Base-by-base conservation (phyloP, 2,797 vertebrate genomes). In the Channa striata region DNA sequence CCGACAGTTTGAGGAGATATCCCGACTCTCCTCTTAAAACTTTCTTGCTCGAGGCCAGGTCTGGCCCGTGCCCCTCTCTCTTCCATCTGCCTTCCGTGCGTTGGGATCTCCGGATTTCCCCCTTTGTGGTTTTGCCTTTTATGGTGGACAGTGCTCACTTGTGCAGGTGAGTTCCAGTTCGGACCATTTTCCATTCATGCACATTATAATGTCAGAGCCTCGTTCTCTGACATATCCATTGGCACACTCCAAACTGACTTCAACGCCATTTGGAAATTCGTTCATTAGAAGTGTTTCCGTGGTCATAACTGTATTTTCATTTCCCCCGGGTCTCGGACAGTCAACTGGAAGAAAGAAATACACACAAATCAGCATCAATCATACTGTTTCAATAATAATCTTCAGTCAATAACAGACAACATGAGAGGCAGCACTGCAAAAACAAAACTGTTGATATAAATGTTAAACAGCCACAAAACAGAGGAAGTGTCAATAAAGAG, bases 141-240 rank as follows among this genome's bases (percentile, higher is more conserved):
- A 23, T 40, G 21, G 43, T 7, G 14, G 9, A 21, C 3, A 25
- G 16, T 46, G 71, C 86, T 87, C 83, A 95, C 94, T 89, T 86
- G 72, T 81, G 78, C 94, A 95, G 11, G 0, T 17, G n/a, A 95
- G 68, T 46, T 87, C 68, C 16, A 59, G 52, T 10, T 44, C 0
- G 12, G 59, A 88, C 93, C 93, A 95, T 0, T 3, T 0, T 0
- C 68, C 56, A n/a, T 8, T 1, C 0, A 0, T 2, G 49, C 94
- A 95, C n/a, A 0, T 79, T 2, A 79, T 81, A 0, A 0, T 11
- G 4, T 12, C 39, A 19, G 82, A 72, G 16, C 93, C 93, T 0
- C 40, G 17, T 0, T 77, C 66, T 10, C 0, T 0, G 0, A 9
- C 0, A 20, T 74, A 81, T 12, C 93, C 93, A 19, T 39, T 57